These are phyloP conservation scores for Tenthredo scrophulariae DNA, from an alignment of 2,888 invertebrate genomes.

Conservation along the genomic window DNA sequence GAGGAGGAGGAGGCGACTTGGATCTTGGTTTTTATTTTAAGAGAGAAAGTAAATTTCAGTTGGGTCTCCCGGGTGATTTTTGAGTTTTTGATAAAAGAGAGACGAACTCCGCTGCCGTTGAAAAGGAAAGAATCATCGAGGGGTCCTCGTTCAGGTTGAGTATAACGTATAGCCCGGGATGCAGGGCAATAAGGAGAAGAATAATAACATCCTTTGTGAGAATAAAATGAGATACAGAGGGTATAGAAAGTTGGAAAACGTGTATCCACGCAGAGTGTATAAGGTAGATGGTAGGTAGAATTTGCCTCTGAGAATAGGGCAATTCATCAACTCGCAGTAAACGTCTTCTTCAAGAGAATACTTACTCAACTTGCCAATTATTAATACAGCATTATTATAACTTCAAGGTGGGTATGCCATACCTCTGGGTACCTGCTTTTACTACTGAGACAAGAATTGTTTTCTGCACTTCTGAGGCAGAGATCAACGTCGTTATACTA, in stretches of 20 bases:
- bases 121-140: neutral
- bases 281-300: neutral
- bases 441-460: neutral
- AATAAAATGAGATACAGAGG: neutral
- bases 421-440: neutral
- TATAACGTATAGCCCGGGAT: neutral
- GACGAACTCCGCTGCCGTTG: neutral
- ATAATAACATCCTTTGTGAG: neutral
- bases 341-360: neutral
- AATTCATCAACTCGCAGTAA: neutral
- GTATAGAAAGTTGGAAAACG: neutral
- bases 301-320: neutral
- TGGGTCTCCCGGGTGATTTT: neutral
- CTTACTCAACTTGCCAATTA: neutral
- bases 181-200: neutral
- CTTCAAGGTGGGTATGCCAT: neutral
- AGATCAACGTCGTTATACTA: constrained; percentile 1
- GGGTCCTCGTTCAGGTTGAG: neutral
- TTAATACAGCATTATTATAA: neutral
- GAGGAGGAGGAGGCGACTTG: no score
- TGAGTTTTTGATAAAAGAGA: neutral
- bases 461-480: neutral
- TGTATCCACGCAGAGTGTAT: neutral
- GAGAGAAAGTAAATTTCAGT: neutral
- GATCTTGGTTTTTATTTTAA: neutral